A percentile compares a stretch with the other conserved stretches of the same genome.
Conservation (phyloP, 2,888 invertebrate genomes). For the Stramonita haemastoma region DNA sequence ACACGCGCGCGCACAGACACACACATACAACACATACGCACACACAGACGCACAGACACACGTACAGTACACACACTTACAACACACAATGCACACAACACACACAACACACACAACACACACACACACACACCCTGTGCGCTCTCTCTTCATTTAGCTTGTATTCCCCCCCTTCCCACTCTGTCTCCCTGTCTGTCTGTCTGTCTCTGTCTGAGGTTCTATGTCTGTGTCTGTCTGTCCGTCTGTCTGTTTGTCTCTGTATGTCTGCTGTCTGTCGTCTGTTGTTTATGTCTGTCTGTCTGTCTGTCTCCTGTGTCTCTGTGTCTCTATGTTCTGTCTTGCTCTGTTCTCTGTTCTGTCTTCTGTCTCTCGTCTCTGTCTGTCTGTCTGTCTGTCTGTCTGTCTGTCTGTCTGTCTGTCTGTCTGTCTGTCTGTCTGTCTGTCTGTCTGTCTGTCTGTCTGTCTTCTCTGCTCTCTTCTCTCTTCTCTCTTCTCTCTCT, state of each 20-base stretch:
- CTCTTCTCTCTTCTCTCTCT: background rate
- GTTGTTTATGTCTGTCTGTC: no score
- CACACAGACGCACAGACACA: no score
- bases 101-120: no score
- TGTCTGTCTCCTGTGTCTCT: background rate
- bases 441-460: slow-evolving; percentile 17
- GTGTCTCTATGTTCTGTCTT: background rate
- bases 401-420: background rate
- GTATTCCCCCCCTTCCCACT: no score
- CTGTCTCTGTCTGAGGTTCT: background rate
- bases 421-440: slow-evolving; percentile 17
- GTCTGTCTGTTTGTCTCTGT: background rate
- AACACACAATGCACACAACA: no score
- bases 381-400: slow-evolving; percentile 5
- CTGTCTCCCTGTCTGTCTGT: background rate
- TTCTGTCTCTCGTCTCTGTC: no score
- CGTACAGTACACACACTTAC: no score
- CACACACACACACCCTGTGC: no score
- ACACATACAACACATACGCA: no score
- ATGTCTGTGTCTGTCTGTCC: background rate
- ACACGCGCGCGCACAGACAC: no score
- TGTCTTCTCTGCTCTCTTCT: background rate
- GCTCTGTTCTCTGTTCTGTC: background rate
- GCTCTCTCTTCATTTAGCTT: no score
- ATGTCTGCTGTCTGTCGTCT: no score